Conservation (phyloP, 2,113 vertebrate genomes). For the Nesogale talazaci region DNA sequence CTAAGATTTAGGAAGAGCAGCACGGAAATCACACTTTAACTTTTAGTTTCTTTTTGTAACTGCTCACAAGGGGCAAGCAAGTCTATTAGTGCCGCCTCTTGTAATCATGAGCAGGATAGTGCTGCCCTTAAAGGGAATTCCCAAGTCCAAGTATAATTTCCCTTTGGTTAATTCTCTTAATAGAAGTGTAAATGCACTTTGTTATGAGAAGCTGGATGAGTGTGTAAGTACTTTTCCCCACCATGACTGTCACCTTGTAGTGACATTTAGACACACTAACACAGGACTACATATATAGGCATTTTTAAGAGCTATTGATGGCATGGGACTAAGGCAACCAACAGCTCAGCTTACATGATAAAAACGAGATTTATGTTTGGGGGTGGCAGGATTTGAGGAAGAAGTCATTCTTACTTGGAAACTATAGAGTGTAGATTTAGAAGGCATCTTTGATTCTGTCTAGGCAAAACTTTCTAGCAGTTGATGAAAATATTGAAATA, state of each 20-base stretch:
- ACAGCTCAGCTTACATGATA: neutral
- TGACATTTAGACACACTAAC: neutral
- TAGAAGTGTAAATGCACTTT: neutral
- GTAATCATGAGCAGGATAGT: neutral
- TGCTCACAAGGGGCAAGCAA: conserved; percentile 20
- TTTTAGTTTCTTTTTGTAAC: conserved; percentile 47
- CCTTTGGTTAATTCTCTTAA: conserved; percentile 44
- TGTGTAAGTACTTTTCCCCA: neutral
- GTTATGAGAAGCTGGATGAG: neutral
- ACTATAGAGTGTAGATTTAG: conserved; percentile 3
- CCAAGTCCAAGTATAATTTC: neutral
- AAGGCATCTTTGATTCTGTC: neutral
- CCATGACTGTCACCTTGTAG: neutral
- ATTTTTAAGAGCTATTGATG: neutral
- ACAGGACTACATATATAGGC: neutral
- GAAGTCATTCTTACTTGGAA: neutral
- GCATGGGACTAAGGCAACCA: neutral
- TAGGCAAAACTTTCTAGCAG: neutral
- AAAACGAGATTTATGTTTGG: neutral
- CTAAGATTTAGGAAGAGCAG: conserved; percentile 33
- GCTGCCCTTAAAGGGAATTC: neutral
- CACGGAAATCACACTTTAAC: conserved; percentile 36
- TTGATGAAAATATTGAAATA: neutral
- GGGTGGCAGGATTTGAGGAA: neutral
- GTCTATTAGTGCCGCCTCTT: neutral